Base-by-base conservation (phyloP, 2,113 vertebrate species). In the Cebus imitator region DNA sequence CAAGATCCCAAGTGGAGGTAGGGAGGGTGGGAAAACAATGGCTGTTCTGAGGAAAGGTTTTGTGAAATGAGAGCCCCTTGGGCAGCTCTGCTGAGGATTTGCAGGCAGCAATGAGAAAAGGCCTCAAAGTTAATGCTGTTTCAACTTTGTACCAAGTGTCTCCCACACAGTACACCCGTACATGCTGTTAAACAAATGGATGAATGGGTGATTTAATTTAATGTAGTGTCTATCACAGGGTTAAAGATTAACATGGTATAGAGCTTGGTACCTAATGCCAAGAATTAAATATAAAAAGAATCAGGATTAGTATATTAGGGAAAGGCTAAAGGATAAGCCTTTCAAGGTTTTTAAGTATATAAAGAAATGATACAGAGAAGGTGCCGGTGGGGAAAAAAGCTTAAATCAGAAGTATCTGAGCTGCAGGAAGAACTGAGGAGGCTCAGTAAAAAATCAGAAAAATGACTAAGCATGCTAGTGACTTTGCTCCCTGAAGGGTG, bases 251-350 rank as follows among this genome's bases (percentile, higher is more conserved):
- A 78, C n/a, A 72, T 58, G 17, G 57, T 58, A 5, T 23, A 83
- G 83, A 91, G 55, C 43, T 78, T 82, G 16, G 17, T 91, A 37
- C 64, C 45, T 90, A 89, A 82, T 78, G 89, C 25, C 37, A 95
- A 86, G n/a, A 89, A 89, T 80, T 95, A 90, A 83, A 79, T 30
- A 48, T 91, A 92, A 89, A 90, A 89, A 35, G 43, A 80, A 86
- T 95, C 79, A 58, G 45, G 40, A 86, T 94, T 94, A 23, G 43
- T 86, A 84, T 70, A 2, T 78, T 94, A 37, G 66, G 23, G 80
- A 95, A 93, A 48, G 27, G n/a, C 70, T 83, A 79, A 93, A 48
- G 6, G 5, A 91, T 91, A 80, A 86, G 6, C 43, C 45, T 66
- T 66, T 73, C 30, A 27, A 9, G 30, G 30, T 80, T 91, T 97